A percentile compares a stretch with the other conserved stretches of the same genome.
Evolutionary conservation across 1,140 invertebrate genomes (phyloP).

Genomic region (Dufourea novaeangliae): DNA sequence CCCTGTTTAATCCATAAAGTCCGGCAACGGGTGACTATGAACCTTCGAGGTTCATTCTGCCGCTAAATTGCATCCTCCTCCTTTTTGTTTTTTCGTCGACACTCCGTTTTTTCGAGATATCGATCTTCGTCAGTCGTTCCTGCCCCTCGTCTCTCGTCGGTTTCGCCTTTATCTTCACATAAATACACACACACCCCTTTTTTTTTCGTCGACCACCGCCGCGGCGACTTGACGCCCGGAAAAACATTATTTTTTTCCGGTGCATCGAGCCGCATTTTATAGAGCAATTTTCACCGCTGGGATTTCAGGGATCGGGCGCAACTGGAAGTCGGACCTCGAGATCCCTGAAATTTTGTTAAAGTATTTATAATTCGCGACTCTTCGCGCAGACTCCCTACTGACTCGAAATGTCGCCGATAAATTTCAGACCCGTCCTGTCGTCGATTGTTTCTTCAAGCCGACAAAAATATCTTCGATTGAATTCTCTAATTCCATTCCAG

Average conservation of each 20-base stretch:
- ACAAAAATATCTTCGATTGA: not conserved
- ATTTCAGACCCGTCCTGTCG: not conserved
- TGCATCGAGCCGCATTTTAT: not conserved
- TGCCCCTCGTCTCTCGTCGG: not conserved
- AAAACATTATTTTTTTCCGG: slow-evolving; percentile 31
- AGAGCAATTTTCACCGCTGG: not conserved
- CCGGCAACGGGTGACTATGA: slow-evolving; percentile 29
- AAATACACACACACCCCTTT: too few relatives aligned
- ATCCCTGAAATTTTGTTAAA: not conserved
- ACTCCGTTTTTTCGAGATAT: slow-evolving; percentile 37
- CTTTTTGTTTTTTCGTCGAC: slow-evolving; percentile 8
- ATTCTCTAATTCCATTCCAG: not conserved
- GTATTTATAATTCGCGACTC: too few relatives aligned
- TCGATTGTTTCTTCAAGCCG: too few relatives aligned
- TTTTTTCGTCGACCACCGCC: not conserved
- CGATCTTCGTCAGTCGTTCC: slow-evolving; percentile 46
- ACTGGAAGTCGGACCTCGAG: not conserved
- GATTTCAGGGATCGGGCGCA: too few relatives aligned
- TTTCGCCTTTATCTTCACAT: not conserved
- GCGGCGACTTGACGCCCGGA: slow-evolving; percentile 16
- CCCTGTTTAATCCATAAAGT: slow-evolving; percentile 41
- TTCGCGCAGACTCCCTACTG: too few relatives aligned
- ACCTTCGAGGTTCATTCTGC: slow-evolving; percentile 39
- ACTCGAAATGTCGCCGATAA: not conserved
- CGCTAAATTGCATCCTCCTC: slow-evolving; percentile 37